phyloP scores from a whole-genome alignment of 2,113 vertebrate species.

The Hemiprocne comata region DNA sequence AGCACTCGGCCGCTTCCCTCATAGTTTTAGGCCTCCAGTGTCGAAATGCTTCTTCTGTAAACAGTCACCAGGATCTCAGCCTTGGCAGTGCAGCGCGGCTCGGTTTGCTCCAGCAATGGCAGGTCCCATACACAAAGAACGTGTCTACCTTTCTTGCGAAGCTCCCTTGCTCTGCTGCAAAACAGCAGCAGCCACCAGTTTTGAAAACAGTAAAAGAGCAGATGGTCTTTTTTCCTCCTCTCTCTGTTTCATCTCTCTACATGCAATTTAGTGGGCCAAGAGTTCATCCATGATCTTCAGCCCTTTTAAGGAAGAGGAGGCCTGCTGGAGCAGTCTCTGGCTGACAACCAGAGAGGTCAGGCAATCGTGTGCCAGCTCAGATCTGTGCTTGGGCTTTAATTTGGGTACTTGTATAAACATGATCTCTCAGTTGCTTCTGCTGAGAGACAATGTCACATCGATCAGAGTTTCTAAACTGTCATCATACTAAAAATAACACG shows the following conservation, averaged over 20 bases:
- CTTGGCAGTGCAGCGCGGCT: background rate
- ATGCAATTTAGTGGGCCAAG: accelerated
- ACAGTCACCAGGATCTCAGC: background rate
- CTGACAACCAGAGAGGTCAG: background rate
- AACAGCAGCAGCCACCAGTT: background rate
- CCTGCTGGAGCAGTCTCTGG: background rate
- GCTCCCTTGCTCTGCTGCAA: background rate
- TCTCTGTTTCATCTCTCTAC: no score
- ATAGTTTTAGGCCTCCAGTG: no score
- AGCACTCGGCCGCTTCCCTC: background rate
- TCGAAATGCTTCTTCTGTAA: no score
- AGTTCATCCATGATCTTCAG: background rate
- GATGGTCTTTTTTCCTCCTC: accelerated
- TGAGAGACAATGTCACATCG: background rate
- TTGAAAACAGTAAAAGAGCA: accelerated
- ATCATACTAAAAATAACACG: background rate
- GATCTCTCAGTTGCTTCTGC: background rate
- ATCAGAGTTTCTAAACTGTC: background rate
- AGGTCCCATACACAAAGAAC: accelerated
- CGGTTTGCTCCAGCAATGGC: background rate
- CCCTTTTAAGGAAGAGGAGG: background rate
- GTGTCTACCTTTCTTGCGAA: no score
- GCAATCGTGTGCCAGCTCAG: no score
- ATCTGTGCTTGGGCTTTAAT: background rate
- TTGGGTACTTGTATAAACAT: background rate